Evolutionary conservation across 1,140 invertebrate species (phyloP), one percentile per base, ranked within the genome.

Genomic region (Philotrypesis tridentata): DNA sequence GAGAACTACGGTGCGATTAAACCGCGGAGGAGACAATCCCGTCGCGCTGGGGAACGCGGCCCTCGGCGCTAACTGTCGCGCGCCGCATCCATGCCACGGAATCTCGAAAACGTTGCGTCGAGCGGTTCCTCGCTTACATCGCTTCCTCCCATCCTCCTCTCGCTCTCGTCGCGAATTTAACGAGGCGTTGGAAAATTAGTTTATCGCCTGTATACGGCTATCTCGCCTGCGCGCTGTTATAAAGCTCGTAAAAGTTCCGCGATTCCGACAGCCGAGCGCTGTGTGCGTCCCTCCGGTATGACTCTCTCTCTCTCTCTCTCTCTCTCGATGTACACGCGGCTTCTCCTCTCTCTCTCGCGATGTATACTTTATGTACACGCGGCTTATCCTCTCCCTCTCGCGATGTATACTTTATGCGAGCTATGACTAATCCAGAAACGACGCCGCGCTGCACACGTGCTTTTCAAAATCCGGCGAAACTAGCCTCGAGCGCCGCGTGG

Each of bases 371-470:
- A n/a, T n/a, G n/a, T n/a, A n/a, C n/a, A n/a, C n/a, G n/a, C 43
- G 43, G 43, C 43, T 48, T 48, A 48, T 48, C 43, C 43, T 17
- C 43, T 40, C 8, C 12, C 8, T 6, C 33, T 8, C 3, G 33
- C 40, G 40, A 43, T 12, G 6, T 43, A 37, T 37, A 37, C n/a
- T 55, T 25, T 25, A 31, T 73, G 71, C 21, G 1, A 60, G 43
- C 60, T 63, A 23, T 63, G 55, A 75, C 21, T 75, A 75, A 61
- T 61, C n/a, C 21, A 75, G 55, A 17, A 37, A 73, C 43, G 29
- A 17, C 33, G 33, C 29, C 0, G 21, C 55, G 31, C 43, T 55
- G 48, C 43, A 33, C 23, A 12, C 37, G 40, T 14, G 48, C 48
- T 55, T 55, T 55, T 55, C 17, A 21, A 17, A 55, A 55, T 55